Evolutionary conservation across 2,797 vertebrate species (phyloP), one percentile per base, ranked within the genome.

Genomic region (Taeniopygia guttata): DNA sequence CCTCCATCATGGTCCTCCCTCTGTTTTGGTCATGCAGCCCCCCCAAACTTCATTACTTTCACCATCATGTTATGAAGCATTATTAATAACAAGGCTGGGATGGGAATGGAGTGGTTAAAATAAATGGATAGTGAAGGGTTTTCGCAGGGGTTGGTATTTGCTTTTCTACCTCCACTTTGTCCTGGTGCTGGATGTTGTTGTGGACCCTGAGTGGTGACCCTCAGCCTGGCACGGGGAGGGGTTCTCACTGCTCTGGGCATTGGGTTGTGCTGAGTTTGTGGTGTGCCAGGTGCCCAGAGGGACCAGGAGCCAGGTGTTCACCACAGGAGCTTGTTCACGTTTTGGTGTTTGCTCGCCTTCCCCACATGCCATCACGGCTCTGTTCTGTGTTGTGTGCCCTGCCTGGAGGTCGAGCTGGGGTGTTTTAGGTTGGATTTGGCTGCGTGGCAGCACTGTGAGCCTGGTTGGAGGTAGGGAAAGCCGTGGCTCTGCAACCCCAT

Each of bases 311-410:
- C 1, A 5, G 40, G 10, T 9, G 9, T 45, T 84, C 2, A 5
- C 19, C 3, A 0, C 12, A 0, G 2, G 40, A 26, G 18, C 42
- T 58, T 30, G 21, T 67, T 86, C 8, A 5, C 0, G 0, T 59
- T 62, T 40, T 3, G 0, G 16, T 55, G 49, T 46, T 62, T 34
- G 27, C 49, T 78, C 10, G 2, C 42, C 30, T 63, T 70, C 42
- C 46, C 26, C 5, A 0, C 0, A 0, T 1, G 16, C 26, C 46
- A 5, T 46, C 8, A 0, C 1, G 4, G 36, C 27, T 72, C 67
- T 0, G 4, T 32, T 88, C 56, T n/a, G 38, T 45, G 51, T 29
- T 63, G 22, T 70, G 38, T 20, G 4, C 40, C 6, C 4, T 67
- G 22, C 51, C 30, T 2, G 1, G 63, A 36, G 48, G 25, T 15